phyloP scores from a whole-genome alignment of 2,797 vertebrate species.

The Adelosebastes latens region DNA sequence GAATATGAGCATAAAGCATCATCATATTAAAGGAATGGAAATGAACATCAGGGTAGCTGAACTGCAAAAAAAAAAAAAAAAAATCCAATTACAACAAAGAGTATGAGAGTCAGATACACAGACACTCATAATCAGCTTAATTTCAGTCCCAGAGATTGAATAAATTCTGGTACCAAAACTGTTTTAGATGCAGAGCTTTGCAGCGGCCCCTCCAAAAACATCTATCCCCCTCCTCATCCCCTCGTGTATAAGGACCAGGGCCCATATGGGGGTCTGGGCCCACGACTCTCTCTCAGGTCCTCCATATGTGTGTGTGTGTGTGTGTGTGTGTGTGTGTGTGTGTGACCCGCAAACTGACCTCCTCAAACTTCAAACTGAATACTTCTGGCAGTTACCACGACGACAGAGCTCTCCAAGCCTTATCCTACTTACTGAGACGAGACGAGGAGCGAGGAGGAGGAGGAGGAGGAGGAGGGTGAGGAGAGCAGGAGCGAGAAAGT shows the following conservation, averaged over 20 bases:
- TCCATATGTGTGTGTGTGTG: conserved; percentile 28
- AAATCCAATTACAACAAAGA: conserved; percentile 51
- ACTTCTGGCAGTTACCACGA: conserved; percentile 99
- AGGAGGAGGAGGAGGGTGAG: conserved; percentile 33
- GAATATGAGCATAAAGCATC: not conserved
- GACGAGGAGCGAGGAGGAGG: conserved; percentile 65
- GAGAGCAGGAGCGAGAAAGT: conserved; percentile 44
- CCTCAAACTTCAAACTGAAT: conserved; percentile 99
- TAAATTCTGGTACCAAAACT: conserved; percentile 45
- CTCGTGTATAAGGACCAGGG: conserved; percentile 55
- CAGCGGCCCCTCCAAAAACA: conserved; percentile 50
- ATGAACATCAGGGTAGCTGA: conserved; percentile 39
- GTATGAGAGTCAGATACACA: conserved; percentile 19
- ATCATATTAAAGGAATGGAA: conserved; percentile 8
- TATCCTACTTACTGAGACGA: conserved; percentile 92
- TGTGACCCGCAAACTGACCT: conserved; percentile 91
- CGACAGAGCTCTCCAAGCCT: conserved; percentile 95
- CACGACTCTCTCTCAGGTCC: conserved; percentile 28
- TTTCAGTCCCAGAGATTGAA: conserved; percentile 50
- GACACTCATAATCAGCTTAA: conserved; percentile 57
- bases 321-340: conserved; percentile 16
- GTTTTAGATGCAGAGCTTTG: conserved; percentile 56
- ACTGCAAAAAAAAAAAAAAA: not conserved
- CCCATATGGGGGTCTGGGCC: conserved; percentile 55
- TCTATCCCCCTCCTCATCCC: conserved; percentile 40